These are phyloP conservation scores for Eilema caniola DNA, from an alignment of 2,888 invertebrate species.

Conservation along the genomic window DNA sequence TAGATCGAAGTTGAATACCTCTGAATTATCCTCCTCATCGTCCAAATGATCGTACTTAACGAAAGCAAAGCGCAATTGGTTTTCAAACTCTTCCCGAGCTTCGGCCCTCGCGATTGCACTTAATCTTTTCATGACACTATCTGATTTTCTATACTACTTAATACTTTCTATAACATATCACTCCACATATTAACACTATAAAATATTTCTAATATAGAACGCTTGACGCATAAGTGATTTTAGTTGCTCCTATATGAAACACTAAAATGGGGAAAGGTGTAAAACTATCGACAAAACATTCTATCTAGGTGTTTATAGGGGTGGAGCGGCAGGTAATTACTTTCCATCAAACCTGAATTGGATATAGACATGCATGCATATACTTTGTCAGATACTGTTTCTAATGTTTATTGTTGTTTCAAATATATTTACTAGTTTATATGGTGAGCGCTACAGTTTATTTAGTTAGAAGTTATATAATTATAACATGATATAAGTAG, in stretches of 20 bases:
- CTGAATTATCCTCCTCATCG: constrained; percentile 75
- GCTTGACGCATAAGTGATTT: constrained; percentile 24
- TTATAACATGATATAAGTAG: too few species aligned
- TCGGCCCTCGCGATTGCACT: constrained; percentile 71
- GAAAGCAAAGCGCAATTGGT: constrained; percentile 77
- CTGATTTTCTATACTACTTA: neutral
- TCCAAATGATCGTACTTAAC: constrained; percentile 73
- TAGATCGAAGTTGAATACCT: constrained; percentile 58
- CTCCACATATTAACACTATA: neutral
- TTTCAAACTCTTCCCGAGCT: constrained; percentile 79
- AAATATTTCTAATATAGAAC: neutral
- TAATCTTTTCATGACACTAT: constrained; percentile 49
- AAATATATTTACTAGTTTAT: neutral
- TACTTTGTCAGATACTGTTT: constrained; percentile 21
- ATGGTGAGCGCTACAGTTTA: too few species aligned
- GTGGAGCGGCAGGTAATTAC: constrained; percentile 53
- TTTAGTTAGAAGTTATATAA: too few species aligned
- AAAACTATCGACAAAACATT: constrained; percentile 81
- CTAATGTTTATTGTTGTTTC: neutral
- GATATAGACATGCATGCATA: constrained; percentile 46
- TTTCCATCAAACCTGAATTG: constrained; percentile 49
- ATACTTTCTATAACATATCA: neutral
- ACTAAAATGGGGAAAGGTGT: constrained; percentile 67
- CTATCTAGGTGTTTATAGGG: constrained; percentile 55
- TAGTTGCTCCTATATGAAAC: constrained; percentile 46